Base-by-base conservation (phyloP, 2,797 vertebrate species). In the Sebastes diaconus region DNA sequence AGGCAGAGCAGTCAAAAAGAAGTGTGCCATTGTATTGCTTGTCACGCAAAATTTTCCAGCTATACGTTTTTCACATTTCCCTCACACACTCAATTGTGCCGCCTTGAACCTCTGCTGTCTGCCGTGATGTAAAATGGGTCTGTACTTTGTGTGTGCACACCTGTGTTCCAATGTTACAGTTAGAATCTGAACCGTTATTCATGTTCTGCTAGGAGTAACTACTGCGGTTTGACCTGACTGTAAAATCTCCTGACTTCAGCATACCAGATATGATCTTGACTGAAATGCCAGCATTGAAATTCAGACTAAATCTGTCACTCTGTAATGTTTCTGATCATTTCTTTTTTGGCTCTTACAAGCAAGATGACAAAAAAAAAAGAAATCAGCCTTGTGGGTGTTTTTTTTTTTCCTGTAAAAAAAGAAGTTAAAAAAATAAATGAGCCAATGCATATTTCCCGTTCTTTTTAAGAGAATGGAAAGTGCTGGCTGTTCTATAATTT, bases 401-500 rank as follows among this genome's bases (percentile, higher is more conserved):
- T 34, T 70, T 30, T 32, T 50, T 50, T 75, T 25, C 27, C 13
- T 63, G 22, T 64, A 12, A 29, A 36, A 59, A 60, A 39, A 77
- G 42, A 25, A n/a, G 50, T 13, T 36, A 24, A 68, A 64, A 3
- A 55, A 78, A 34, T 8, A 76, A 84, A 77, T 60, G 18, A 81
- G 58, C 27, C 68, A 39, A 74, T 81, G 67, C 60, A 84, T 80
- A 76, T 85, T 88, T 84, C 54, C 79, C 58, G 0, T 84, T 83
- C 25, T 79, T 20, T 87, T 84, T 22, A 65, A 29, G 25, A 73
- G 34, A 79, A 78, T 63, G 63, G 29, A 88, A 91, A 87, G 75
- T 77, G 81, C 81, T 87, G 69, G 80, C 70, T 84, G 73, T 88
- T 90, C 68, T 69, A 68, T 88, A 82, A 90, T 91, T 92, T 84